phyloP scores from a whole-genome alignment of 2,113 vertebrate genomes.

The Uria lomvia region DNA sequence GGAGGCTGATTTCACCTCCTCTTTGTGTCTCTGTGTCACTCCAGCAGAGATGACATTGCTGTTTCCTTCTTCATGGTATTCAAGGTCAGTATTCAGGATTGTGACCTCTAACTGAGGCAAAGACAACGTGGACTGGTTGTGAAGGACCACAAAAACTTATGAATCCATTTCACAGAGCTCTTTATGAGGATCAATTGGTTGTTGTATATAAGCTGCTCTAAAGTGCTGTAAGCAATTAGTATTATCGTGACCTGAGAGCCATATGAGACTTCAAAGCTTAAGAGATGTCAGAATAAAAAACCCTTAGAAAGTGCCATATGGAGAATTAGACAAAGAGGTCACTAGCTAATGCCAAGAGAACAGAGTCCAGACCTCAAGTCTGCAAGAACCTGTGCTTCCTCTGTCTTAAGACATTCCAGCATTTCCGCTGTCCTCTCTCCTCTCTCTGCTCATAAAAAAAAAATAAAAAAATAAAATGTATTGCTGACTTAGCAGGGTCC shows the following conservation, averaged over 20 bases:
- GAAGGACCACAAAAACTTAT: background rate
- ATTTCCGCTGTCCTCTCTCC: background rate
- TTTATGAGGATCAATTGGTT: background rate
- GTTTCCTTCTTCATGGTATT: background rate
- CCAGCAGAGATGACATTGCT: background rate
- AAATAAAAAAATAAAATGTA: background rate
- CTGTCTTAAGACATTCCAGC: background rate
- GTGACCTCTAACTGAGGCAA: background rate
- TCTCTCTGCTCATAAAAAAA: background rate
- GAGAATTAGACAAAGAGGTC: background rate
- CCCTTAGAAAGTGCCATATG: background rate
- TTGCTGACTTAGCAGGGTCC: constrained; percentile 4
- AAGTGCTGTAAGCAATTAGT: background rate
- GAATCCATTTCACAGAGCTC: background rate
- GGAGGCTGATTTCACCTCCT: background rate
- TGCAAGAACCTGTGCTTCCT: background rate
- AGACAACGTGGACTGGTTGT: background rate
- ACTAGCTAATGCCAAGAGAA: background rate
- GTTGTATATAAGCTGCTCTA: background rate
- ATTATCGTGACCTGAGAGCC: background rate
- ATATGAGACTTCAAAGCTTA: background rate
- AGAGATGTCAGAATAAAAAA: background rate
- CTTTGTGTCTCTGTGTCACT: background rate
- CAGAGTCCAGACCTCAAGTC: background rate
- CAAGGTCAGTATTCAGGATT: background rate